Conservation (phyloP, 2,797 vertebrate genomes). For the Furcifer pardalis region DNA sequence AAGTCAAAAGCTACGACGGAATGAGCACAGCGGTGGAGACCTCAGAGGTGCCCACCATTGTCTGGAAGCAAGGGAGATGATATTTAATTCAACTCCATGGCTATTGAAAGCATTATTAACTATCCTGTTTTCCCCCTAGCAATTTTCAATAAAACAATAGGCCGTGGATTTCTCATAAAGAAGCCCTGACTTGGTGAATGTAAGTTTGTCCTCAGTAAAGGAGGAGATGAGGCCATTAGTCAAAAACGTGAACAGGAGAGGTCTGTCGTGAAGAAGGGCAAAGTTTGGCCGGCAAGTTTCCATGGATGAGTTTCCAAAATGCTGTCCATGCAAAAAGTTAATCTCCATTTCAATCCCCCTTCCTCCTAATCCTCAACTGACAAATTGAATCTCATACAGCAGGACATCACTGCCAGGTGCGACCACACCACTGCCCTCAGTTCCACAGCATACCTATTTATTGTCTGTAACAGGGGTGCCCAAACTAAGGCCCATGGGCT, state of each 20-base stretch:
- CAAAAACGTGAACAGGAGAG: background rate
- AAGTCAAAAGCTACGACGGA: slow-evolving; percentile 49
- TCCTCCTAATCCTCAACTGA: too few relatives aligned
- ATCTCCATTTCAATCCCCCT: background rate
- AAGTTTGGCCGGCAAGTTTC: background rate
- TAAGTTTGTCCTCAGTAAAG: background rate
- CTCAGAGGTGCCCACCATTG: slow-evolving; percentile 29
- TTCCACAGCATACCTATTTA: background rate
- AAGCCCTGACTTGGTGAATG: background rate
- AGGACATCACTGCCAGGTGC: too few relatives aligned
- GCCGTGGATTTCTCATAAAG: background rate
- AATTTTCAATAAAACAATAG: slow-evolving; percentile 20
- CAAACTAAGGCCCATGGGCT: too few relatives aligned
- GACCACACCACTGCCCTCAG: background rate
- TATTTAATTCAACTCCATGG: slow-evolving; percentile 26
- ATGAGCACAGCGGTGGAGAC: slow-evolving; percentile 44
- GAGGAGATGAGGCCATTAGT: background rate
- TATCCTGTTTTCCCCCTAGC: background rate
- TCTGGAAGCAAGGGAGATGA: slow-evolving; percentile 28
- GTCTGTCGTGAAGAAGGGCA: background rate
- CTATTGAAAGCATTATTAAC: slow-evolving; percentile 5
- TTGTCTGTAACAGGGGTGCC: too few relatives aligned
- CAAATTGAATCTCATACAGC: background rate
- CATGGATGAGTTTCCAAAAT: background rate
- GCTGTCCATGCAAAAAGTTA: background rate